phyloP scores from a whole-genome alignment of 2,797 vertebrate genomes.

The Bryconaethiops microstoma region DNA sequence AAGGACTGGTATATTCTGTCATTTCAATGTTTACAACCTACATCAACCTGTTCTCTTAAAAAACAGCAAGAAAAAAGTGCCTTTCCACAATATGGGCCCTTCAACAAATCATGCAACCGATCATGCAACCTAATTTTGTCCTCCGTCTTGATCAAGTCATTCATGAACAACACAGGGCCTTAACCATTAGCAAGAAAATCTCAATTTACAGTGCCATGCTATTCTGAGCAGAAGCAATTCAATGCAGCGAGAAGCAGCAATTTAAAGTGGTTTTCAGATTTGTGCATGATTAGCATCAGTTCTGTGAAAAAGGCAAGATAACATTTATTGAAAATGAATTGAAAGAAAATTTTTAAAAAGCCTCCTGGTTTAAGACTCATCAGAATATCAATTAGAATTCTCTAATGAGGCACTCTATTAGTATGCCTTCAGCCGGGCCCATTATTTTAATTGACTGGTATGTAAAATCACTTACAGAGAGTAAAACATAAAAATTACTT shows the following conservation, averaged over 20 bases:
- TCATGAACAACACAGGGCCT: constrained; percentile 31
- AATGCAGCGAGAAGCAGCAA: constrained; percentile 41
- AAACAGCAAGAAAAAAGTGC: too few species aligned
- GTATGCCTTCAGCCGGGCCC: constrained; percentile 34
- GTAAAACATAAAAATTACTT: constrained; percentile 10
- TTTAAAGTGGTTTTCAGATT: constrained; percentile 50
- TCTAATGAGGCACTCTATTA: constrained; percentile 48
- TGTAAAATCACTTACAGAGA: neutral
- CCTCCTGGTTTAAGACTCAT: constrained; percentile 46
- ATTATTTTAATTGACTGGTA: constrained; percentile 35
- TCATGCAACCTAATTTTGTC: constrained; percentile 7
- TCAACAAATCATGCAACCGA: neutral
- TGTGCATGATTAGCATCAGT: constrained; percentile 55
- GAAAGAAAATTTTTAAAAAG: constrained; percentile 31
- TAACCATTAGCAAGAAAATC: constrained; percentile 39
- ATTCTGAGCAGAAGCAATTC: constrained; percentile 38
- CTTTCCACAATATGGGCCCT: neutral
- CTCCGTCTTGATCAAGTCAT: constrained; percentile 30
- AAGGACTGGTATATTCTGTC: neutral
- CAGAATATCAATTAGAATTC: constrained; percentile 56
- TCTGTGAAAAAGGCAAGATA: constrained; percentile 41
- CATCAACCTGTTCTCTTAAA: too few species aligned
- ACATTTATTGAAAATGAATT: constrained; percentile 39
- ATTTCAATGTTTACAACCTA: neutral
- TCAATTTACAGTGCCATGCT: constrained; percentile 42